phyloP scores from a whole-genome alignment of 2,888 invertebrate species.

The Acleris emargana region DNA sequence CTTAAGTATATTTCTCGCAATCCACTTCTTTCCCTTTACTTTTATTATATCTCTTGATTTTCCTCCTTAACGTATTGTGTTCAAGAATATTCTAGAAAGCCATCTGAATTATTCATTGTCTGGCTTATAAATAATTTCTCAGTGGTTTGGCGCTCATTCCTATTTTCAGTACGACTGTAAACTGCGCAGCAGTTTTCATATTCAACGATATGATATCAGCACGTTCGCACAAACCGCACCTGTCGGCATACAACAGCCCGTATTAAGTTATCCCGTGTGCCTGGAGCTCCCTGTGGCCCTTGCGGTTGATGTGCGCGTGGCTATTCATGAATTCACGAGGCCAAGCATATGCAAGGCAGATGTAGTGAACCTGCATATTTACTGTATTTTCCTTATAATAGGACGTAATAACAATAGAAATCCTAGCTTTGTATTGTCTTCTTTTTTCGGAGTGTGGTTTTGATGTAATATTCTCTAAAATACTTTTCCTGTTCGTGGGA shows the following conservation, averaged over 20 bases:
- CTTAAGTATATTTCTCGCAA: too few species aligned
- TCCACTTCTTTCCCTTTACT: too few species aligned
- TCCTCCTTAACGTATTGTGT: too few species aligned
- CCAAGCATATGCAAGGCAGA: background rate
- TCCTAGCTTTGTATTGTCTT: too few species aligned
- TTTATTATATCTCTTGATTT: too few species aligned
- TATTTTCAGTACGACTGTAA: background rate
- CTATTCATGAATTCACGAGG: slow-evolving; percentile 1
- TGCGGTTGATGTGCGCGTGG: background rate
- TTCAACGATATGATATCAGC: background rate
- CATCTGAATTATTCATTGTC: slow-evolving; percentile 19
- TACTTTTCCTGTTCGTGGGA: too few species aligned
- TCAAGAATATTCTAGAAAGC: background rate
- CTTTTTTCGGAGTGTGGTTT: too few species aligned
- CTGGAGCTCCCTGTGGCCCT: background rate
- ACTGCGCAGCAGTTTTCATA: slow-evolving; percentile 8
- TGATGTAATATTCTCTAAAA: too few species aligned
- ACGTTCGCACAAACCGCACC: background rate
- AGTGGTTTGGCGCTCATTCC: slow-evolving; percentile 1
- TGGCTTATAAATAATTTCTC: slow-evolving; percentile 23
- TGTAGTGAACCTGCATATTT: background rate
- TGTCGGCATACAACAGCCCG: background rate
- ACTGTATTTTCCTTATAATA: too few species aligned
- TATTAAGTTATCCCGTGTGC: too few species aligned
- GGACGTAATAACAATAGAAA: too few species aligned